phyloP scores from a whole-genome alignment of 2,113 vertebrate genomes.

The Pseudorhombus dupliciocellatus region DNA sequence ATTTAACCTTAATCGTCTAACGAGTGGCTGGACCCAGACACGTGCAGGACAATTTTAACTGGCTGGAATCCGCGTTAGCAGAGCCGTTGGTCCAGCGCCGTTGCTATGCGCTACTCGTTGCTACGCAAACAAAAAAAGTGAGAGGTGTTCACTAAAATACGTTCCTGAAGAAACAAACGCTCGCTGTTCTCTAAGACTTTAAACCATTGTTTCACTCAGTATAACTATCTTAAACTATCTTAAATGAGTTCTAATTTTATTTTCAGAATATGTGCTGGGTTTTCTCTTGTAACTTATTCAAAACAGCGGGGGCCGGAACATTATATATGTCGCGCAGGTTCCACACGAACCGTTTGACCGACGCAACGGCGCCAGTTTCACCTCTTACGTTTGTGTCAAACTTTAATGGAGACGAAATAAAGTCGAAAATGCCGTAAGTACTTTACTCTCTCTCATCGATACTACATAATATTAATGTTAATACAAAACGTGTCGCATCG shows the following conservation, averaged over 20 bases:
- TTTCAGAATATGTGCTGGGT: accelerated
- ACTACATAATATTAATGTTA: background rate
- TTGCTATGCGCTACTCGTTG: slow-evolving; percentile 53
- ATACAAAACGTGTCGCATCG: background rate
- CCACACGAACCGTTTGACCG: slow-evolving; percentile 31
- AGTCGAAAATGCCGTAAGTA: slow-evolving; percentile 43
- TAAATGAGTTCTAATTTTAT: background rate
- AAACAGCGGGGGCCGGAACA: background rate
- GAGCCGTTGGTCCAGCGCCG: background rate
- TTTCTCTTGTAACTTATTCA: accelerated
- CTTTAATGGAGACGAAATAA: background rate
- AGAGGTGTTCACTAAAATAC: slow-evolving; percentile 27
- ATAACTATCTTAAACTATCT: too few relatives aligned
- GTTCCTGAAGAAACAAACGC: slow-evolving; percentile 54
- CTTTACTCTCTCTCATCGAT: background rate
- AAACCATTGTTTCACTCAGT: too few relatives aligned
- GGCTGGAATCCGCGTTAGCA: accelerated
- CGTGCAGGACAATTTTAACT: background rate
- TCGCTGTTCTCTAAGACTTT: accelerated
- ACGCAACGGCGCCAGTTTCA: slow-evolving; percentile 58
- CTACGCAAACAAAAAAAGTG: slow-evolving; percentile 67
- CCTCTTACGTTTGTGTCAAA: background rate
- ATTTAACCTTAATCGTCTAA: background rate
- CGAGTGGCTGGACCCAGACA: background rate
- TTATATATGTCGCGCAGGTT: background rate